These are phyloP conservation scores for Nycticebus coucang DNA, from an alignment of 2,113 vertebrate genomes.

Conservation along the genomic window DNA sequence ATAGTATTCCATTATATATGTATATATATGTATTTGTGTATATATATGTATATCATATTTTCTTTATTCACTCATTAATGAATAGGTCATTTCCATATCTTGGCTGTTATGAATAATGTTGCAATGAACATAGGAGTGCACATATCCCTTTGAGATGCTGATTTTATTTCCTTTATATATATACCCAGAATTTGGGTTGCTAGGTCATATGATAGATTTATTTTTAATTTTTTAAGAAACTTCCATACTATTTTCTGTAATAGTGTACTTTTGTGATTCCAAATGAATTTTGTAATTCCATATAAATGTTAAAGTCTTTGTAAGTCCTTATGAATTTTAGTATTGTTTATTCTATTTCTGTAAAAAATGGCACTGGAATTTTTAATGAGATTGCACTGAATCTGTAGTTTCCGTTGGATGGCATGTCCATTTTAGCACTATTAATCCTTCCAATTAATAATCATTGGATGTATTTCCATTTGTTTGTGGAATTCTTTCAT, in stretches of 20 bases:
- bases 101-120: not conserved
- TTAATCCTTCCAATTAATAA: not conserved
- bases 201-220: not conserved
- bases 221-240: not conserved
- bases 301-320: not conserved
- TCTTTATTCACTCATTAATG: not conserved
- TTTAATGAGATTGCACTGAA: not conserved
- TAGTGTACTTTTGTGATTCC: not conserved
- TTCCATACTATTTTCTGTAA: not conserved
- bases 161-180: not conserved
- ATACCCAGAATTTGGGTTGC: not conserved
- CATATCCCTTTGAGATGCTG: not conserved
- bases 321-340: too few relatives aligned
- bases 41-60: not conserved
- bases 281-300: not conserved
- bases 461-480: not conserved
- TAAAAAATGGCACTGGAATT: not conserved
- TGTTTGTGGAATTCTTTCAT: not conserved
- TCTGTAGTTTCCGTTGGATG: not conserved
- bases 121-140: not conserved
- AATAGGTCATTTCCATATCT: not conserved
- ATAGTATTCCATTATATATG: not conserved
- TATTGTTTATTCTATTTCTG: not conserved
- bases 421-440: too few relatives aligned
- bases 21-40: too few relatives aligned